Percentiles rank a stretch among this genome's conserved stretches.
phyloP scores from a whole-genome alignment of 2,888 invertebrate genomes.

The Gymnosoma rotundatum region DNA sequence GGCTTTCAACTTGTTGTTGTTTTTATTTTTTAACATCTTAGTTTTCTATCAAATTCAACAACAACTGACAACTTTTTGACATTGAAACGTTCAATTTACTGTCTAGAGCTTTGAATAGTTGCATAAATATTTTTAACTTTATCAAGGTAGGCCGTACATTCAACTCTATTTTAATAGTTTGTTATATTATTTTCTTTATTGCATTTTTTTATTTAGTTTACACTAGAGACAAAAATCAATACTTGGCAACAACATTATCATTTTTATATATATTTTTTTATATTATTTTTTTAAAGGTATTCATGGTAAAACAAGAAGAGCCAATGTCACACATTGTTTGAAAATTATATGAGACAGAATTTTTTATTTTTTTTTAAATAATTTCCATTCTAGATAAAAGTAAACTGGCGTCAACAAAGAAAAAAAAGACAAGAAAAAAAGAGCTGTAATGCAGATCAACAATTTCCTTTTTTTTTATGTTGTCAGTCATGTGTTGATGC shows the following conservation, averaged over 20 bases:
- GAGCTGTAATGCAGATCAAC: neutral
- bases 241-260: neutral
- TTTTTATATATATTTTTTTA: neutral
- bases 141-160: slow-evolving; percentile 5
- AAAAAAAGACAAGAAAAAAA: neutral
- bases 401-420: neutral
- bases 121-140: neutral
- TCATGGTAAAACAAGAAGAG: neutral
- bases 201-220: neutral
- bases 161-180: neutral
- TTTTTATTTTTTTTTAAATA: neutral
- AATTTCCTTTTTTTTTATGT: neutral
- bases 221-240: neutral
- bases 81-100: neutral
- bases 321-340: slow-evolving; percentile 1
- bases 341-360: neutral
- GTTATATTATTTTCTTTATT: too few relatives aligned
- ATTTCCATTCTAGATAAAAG: neutral
- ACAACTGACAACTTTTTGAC: neutral
- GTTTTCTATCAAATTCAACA: neutral
- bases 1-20: too few relatives aligned
- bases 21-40: neutral
- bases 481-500: neutral
- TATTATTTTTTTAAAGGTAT: neutral
- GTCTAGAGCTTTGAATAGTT: neutral